Percentiles rank a stretch among this genome's conserved stretches.
Conservation (phyloP, 2,113 vertebrate genomes). For the Hiodon tergisus region DNA sequence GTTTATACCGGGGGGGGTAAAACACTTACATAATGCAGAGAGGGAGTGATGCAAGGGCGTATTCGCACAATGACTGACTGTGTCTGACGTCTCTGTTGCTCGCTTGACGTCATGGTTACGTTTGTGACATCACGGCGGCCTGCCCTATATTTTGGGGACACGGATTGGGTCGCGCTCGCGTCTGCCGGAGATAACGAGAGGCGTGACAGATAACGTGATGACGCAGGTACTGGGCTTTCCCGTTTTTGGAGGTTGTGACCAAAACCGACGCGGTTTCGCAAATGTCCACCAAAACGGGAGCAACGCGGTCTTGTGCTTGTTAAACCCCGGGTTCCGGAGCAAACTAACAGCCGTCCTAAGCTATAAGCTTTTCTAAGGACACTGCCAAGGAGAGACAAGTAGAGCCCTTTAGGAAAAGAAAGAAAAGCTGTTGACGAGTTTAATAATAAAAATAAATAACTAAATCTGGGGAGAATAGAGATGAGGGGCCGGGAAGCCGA, state of each 20-base stretch:
- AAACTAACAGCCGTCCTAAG: not conserved
- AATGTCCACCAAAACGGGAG: no score
- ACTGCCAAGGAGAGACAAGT: conserved; percentile 41
- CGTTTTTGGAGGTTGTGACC: not conserved
- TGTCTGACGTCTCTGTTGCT: no score
- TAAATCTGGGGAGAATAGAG: conserved; percentile 34
- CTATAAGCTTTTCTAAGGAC: conserved; percentile 57
- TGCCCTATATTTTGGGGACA: no score
- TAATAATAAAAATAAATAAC: conserved; percentile 57
- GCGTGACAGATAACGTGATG: no score
- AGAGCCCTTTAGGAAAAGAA: conserved; percentile 67
- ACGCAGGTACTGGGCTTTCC: not conserved
- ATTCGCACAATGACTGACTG: no score
- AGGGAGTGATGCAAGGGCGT: not conserved
- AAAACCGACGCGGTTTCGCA: not conserved
- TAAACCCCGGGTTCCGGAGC: not conserved
- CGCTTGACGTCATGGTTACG: no score
- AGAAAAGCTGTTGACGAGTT: conserved; percentile 61
- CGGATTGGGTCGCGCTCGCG: no score
- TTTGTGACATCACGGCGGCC: no score
- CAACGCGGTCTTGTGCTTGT: not conserved
- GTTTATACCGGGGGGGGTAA: not conserved
- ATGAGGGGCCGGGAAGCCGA: conserved; percentile 55
- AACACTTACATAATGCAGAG: not conserved
- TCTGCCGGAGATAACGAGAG: no score